phyloP scores from a whole-genome alignment of 1,140 invertebrate genomes.

The Drosophila nigromelanica region DNA sequence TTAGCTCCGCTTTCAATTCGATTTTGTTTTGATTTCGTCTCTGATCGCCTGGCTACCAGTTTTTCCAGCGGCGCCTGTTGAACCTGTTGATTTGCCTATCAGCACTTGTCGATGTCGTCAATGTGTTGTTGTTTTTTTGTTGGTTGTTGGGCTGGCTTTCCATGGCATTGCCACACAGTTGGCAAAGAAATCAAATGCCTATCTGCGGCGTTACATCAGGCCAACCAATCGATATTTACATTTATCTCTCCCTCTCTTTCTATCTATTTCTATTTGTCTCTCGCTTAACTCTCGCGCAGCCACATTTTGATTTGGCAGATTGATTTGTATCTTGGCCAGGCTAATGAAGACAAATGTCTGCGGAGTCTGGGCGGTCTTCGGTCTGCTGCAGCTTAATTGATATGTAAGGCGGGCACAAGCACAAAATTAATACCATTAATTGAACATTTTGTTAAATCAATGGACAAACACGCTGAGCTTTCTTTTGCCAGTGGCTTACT shows the following conservation, averaged over 20 bases:
- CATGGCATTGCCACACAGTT: slow-evolving; percentile 68
- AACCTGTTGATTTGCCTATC: slow-evolving; percentile 77
- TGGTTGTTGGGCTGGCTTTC: slow-evolving; percentile 46
- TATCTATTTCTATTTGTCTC: neutral
- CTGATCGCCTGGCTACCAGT: slow-evolving; percentile 54
- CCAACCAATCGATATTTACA: slow-evolving; percentile 44
- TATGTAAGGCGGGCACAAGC: slow-evolving; percentile 26
- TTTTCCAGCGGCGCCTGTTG: slow-evolving; percentile 65
- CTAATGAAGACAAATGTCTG: slow-evolving; percentile 73
- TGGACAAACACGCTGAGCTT: slow-evolving; percentile 31
- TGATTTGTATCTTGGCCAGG: slow-evolving; percentile 64
- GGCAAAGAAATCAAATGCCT: slow-evolving; percentile 66
- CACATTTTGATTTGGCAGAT: slow-evolving; percentile 47
- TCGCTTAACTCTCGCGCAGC: neutral
- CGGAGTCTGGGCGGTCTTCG: slow-evolving; percentile 54
- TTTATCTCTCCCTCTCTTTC: neutral
- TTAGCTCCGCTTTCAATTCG: slow-evolving; percentile 52
- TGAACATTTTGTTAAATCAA: slow-evolving; percentile 43
- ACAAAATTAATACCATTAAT: slow-evolving; percentile 43
- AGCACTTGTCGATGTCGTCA: slow-evolving; percentile 44
- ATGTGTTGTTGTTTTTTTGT: slow-evolving; percentile 25
- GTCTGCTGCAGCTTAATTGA: slow-evolving; percentile 48
- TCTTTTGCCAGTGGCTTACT: slow-evolving; percentile 21
- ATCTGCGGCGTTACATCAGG: slow-evolving; percentile 69
- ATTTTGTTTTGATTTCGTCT: slow-evolving; percentile 70